Evolutionary conservation across 2,113 vertebrate genomes (phyloP), one percentile per base, ranked within the genome.

Genomic region (Enhydra lutris): DNA sequence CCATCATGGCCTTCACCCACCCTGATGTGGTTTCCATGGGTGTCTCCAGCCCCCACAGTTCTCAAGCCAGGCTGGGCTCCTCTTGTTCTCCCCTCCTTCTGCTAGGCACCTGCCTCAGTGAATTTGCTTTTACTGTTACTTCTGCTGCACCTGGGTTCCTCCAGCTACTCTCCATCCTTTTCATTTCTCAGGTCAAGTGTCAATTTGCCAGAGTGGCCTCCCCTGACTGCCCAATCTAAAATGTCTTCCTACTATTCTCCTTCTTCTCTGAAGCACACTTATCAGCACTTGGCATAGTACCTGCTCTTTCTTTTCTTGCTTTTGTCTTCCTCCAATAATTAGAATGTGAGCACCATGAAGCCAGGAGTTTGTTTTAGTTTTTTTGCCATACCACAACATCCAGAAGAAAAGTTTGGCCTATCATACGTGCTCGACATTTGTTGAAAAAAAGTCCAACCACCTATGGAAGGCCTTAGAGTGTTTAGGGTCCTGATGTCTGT

Each of bases 111-210:
- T 10, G 18, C 21, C 13, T 31, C 31, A 17, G 36, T 42, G 23
- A 63, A 45, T 63, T 91, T 85, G 26, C 34, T 93, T 57, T 76
- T 34, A 59, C 26, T 93, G 17, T 69, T 52, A 63, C 12, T 80
- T 73, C 55, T 45, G 0, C 45, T 57, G 11, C 8, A 39, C 7
- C 13, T 34, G 3, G 82, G 31, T 26, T 42, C 13, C 36, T 36
- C 11, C 4, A 74, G 76, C 29, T 83, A 65, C 36, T 36, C 36
- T 31, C 4, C 31, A 42, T 21, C 29, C 26, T 31, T 80, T 39
- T 50, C 8, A 94, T 4, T 39, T 91, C 52, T 13, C 0, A 3
- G 11, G 15, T 36, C 29, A 42, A 61, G n/a, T 26, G 52, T n/a
- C 18, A 20, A 7, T 61, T 18, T 20, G 34, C 20, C 23, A 24